These are phyloP conservation scores for Nomada hirtipes DNA, from an alignment of 2,888 invertebrate species.

Conservation along the genomic window DNA sequence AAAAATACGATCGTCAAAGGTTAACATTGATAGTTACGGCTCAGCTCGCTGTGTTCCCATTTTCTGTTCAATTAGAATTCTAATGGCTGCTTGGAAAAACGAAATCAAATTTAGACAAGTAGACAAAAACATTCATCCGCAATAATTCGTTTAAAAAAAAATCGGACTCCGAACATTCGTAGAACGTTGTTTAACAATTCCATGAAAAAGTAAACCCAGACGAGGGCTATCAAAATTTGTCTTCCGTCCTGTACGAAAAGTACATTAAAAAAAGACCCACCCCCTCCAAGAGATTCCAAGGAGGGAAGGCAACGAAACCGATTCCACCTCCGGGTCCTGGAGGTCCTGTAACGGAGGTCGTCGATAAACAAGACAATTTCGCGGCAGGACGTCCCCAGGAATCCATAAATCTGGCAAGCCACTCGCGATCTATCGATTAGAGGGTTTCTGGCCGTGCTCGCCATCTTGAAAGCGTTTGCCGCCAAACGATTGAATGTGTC, in stretches of 20 bases:
- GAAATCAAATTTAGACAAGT: neutral
- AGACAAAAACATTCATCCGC: too few relatives aligned
- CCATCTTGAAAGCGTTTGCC: conserved; percentile 78
- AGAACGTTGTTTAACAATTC: too few relatives aligned
- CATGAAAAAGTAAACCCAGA: too few relatives aligned
- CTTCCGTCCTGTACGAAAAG: too few relatives aligned
- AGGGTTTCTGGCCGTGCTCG: conserved; percentile 51
- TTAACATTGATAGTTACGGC: conserved; percentile 24
- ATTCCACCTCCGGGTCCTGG: conserved; percentile 45
- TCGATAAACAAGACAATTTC: conserved; percentile 84
- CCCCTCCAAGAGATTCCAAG: neutral
- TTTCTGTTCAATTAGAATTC: conserved; percentile 8
- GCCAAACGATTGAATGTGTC: conserved; percentile 83
- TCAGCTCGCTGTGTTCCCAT: neutral
- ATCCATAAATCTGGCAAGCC: conserved; percentile 81
- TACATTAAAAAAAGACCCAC: too few relatives aligned
- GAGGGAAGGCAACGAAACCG: conserved; percentile 24
- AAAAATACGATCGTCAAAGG: conserved; percentile 33
- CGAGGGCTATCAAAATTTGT: too few relatives aligned
- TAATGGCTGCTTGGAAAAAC: neutral
- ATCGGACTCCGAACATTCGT: too few relatives aligned
- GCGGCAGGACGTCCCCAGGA: conserved; percentile 79
- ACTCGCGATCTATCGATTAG: conserved; percentile 58
- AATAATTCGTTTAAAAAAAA: too few relatives aligned
- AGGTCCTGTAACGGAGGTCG: conserved; percentile 50